Evolutionary conservation across 2,888 invertebrate genomes (phyloP).

Genomic region (Leptopterna dolabrata): DNA sequence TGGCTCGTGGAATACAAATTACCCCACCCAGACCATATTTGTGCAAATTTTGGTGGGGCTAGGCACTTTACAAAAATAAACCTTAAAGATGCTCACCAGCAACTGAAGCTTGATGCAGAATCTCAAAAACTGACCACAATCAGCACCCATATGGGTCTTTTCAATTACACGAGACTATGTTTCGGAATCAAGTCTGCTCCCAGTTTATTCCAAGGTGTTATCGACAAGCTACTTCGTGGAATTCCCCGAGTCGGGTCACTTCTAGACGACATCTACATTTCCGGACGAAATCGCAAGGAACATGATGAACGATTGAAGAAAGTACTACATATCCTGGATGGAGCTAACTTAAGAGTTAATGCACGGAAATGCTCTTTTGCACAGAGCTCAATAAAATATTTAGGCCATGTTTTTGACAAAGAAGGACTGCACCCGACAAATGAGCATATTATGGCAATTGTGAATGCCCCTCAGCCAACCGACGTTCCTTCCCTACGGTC

Average conservation of each 20-base stretch:
- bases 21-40: slow-evolving; percentile 62
- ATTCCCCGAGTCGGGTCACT: slow-evolving; percentile 24
- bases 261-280: slow-evolving; percentile 48
- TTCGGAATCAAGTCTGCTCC: slow-evolving; percentile 63
- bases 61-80: slow-evolving; percentile 66
- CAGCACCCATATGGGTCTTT: slow-evolving; percentile 65
- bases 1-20: slow-evolving; percentile 63
- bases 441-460: slow-evolving; percentile 60
- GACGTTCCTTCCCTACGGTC: slow-evolving; percentile 60
- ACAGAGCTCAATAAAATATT: slow-evolving; percentile 34
- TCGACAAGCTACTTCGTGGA: slow-evolving; percentile 15
- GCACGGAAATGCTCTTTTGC: slow-evolving; percentile 46
- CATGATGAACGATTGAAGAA: too few species aligned
- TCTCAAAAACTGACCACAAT: slow-evolving; percentile 62
- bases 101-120: slow-evolving; percentile 64
- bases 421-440: slow-evolving; percentile 50
- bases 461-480: slow-evolving; percentile 59
- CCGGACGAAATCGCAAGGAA: too few species aligned
- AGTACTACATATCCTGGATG: slow-evolving; percentile 28
- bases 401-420: slow-evolving; percentile 45
- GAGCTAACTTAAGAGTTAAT: slow-evolving; percentile 37
- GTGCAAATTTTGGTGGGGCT: slow-evolving; percentile 63
- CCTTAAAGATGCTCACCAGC: slow-evolving; percentile 66
- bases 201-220: slow-evolving; percentile 42
- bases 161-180: slow-evolving; percentile 61